Evolutionary conservation across 2,888 invertebrate species (phyloP).

Genomic region (Diplazon laetatorius): DNA sequence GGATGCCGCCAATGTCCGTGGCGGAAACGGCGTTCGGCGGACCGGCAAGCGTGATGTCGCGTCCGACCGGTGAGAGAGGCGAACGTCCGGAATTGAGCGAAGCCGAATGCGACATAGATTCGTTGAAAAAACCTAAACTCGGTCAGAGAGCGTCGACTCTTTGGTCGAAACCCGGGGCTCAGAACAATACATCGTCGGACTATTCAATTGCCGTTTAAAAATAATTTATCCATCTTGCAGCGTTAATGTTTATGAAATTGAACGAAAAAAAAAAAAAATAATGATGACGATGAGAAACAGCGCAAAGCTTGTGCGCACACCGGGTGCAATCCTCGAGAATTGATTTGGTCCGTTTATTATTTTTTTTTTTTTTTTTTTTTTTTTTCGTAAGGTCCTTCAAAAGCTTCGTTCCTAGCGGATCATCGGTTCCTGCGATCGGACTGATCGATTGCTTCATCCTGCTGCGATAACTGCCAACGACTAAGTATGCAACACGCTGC

Average conservation of each 20-base stretch:
- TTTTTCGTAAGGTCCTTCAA: slow-evolving; percentile 40
- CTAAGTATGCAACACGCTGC: slow-evolving; percentile 42
- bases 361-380: too few species aligned
- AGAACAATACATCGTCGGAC: slow-evolving; percentile 87
- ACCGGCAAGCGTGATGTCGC: slow-evolving; percentile 70
- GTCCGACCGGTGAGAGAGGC: slow-evolving; percentile 78
- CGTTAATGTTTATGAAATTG: slow-evolving; percentile 25
- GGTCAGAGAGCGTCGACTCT: slow-evolving; percentile 87
- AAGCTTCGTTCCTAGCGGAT: slow-evolving; percentile 10
- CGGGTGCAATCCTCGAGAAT: slow-evolving; percentile 17
- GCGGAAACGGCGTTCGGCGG: slow-evolving; percentile 84
- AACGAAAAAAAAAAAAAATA: background rate
- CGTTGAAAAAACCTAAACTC: slow-evolving; percentile 88
- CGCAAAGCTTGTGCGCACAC: slow-evolving; percentile 7
- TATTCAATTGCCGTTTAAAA: slow-evolving; percentile 89
- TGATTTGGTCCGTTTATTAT: slow-evolving; percentile 47
- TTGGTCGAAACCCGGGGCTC: slow-evolving; percentile 87
- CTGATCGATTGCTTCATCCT: slow-evolving; percentile 45
- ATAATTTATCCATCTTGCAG: slow-evolving; percentile 31
- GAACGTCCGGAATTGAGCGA: slow-evolving; percentile 87
- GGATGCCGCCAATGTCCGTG: slow-evolving; percentile 86
- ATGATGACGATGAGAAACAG: slow-evolving; percentile 13
- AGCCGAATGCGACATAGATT: slow-evolving; percentile 89
- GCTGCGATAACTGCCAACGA: slow-evolving; percentile 57
- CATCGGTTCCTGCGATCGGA: slow-evolving; percentile 48